These are phyloP conservation scores for Drosophila rubida DNA, from an alignment of 2,888 invertebrate species.

Conservation along the genomic window DNA sequence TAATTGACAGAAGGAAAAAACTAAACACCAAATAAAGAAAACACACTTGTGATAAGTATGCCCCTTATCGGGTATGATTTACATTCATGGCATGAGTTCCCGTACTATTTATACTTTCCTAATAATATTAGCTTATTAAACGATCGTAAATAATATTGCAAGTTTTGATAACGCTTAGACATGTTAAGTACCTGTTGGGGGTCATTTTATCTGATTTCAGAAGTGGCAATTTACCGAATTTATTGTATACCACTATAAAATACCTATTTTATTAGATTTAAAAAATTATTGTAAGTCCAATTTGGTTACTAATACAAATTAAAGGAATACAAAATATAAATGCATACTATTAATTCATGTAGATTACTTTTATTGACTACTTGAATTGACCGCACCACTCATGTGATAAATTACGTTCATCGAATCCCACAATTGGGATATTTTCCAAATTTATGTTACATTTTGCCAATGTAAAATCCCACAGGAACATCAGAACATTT, in stretches of 20 bases:
- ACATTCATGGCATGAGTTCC: constrained; percentile 6
- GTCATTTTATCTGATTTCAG: constrained; percentile 15
- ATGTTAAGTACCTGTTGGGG: neutral
- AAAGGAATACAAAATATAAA: too few species aligned
- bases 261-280: neutral
- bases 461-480: too few species aligned
- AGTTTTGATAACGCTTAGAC: constrained; percentile 12
- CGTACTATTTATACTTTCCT: constrained; percentile 9
- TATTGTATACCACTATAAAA: neutral
- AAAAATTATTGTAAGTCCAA: too few species aligned
- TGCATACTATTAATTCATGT: too few species aligned
- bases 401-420: too few species aligned
- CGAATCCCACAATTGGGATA: too few species aligned
- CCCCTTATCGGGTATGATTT: constrained; percentile 7
- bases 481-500: too few species aligned
- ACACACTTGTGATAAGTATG: constrained; percentile 6
- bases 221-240: neutral
- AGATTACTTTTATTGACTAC: too few species aligned
- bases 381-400: too few species aligned
- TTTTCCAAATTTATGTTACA: too few species aligned
- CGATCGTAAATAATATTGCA: constrained; percentile 3
- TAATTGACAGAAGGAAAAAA: constrained; percentile 25
- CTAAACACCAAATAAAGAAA: constrained; percentile 36
- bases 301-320: too few species aligned
- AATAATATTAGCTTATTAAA: neutral